These are phyloP conservation scores for Taenaris catops DNA, from an alignment of 2,888 invertebrate species.

Conservation along the genomic window DNA sequence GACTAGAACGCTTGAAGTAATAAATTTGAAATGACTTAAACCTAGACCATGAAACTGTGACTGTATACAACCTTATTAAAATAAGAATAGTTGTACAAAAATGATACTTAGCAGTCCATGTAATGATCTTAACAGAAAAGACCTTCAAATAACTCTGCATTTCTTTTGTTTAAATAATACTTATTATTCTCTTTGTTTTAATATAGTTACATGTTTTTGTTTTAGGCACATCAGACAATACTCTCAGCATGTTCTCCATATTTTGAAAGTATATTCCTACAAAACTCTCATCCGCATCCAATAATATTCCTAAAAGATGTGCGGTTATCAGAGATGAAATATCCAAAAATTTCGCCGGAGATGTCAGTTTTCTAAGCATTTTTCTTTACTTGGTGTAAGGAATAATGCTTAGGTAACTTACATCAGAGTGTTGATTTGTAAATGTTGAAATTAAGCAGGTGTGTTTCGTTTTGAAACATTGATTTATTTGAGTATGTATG, in stretches of 20 bases:
- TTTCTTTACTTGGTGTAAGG: no score
- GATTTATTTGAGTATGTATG: no score
- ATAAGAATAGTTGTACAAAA: slow-evolving; percentile 54
- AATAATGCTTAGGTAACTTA: no score
- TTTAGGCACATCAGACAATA: slow-evolving; percentile 94
- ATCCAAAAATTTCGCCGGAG: no score
- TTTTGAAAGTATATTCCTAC: slow-evolving; percentile 94
- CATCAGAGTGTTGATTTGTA: no score
- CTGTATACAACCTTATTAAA: slow-evolving; percentile 46
- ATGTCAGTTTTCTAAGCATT: no score
- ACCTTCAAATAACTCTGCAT: slow-evolving; percentile 51
- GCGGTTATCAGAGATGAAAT: slow-evolving; percentile 93
- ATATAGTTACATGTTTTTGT: slow-evolving; percentile 37
- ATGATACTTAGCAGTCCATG: slow-evolving; percentile 37
- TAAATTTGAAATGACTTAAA: slow-evolving; percentile 3
- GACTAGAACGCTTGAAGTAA: slow-evolving; percentile 8
- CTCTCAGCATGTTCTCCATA: slow-evolving; percentile 96
- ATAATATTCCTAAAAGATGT: slow-evolving; percentile 97
- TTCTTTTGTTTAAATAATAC: slow-evolving; percentile 43
- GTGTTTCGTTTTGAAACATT: no score
- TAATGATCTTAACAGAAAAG: slow-evolving; percentile 46
- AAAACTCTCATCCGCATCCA: slow-evolving; percentile 93
- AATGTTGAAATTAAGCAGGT: no score
- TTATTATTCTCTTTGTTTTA: slow-evolving; percentile 56
- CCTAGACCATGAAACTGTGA: slow-evolving; percentile 27